Evolutionary conservation across 2,797 vertebrate genomes (phyloP).

Genomic region (Oophaga sylvatica): DNA sequence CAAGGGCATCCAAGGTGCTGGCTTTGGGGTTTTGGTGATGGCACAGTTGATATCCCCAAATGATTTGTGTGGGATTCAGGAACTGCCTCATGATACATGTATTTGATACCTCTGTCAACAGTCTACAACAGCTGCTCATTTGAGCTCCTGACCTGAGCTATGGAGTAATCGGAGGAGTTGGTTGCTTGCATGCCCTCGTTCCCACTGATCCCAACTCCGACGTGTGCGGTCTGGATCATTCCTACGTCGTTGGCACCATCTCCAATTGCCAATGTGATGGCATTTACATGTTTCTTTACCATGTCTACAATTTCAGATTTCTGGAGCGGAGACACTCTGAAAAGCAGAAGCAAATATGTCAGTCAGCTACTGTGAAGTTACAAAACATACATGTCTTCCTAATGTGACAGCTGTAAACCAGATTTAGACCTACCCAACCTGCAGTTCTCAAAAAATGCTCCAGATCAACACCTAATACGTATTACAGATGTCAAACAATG

Average conservation of each 20-base stretch:
- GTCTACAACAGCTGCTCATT: background rate
- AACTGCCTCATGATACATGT: background rate
- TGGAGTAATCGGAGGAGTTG: slow-evolving; percentile 97
- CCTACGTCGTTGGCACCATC: slow-evolving; percentile 98
- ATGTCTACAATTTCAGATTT: slow-evolving; percentile 99
- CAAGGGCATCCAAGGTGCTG: background rate
- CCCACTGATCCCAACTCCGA: slow-evolving; percentile 96
- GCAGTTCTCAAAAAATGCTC: slow-evolving; percentile 66
- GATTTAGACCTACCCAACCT: slow-evolving; percentile 69
- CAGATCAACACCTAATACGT: slow-evolving; percentile 65
- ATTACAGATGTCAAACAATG: slow-evolving; percentile 66
- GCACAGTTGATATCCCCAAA: slow-evolving; percentile 33
- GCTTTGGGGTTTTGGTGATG: slow-evolving; percentile 22
- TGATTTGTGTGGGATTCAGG: slow-evolving; percentile 6
- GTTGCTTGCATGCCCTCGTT: slow-evolving; percentile 99
- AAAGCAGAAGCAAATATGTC: slow-evolving; percentile 67
- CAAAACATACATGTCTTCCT: slow-evolving; percentile 61
- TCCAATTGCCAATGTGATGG: slow-evolving; percentile 97
- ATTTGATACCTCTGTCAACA: slow-evolving; percentile 4
- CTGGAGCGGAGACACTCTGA: slow-evolving; percentile 96
- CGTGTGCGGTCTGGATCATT: slow-evolving; percentile 98
- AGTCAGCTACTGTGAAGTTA: slow-evolving; percentile 67
- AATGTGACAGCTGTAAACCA: slow-evolving; percentile 70
- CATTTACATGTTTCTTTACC: slow-evolving; percentile 97
- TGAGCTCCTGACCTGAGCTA: slow-evolving; percentile 87